These are phyloP conservation scores for Diabrotica balteata DNA, from an alignment of 2,888 invertebrate species.

Conservation along the genomic window DNA sequence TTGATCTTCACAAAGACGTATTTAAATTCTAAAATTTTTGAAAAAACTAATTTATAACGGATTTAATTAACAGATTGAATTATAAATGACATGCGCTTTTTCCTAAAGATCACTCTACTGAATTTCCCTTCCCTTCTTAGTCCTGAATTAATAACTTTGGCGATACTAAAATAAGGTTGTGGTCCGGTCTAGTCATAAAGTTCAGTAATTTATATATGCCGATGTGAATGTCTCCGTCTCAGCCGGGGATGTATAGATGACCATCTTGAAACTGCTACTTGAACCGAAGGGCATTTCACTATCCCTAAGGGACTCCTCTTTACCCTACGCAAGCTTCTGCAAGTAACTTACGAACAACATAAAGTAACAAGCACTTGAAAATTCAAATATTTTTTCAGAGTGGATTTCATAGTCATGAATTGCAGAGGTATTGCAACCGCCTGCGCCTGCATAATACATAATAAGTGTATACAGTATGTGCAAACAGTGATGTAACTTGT, in stretches of 20 bases:
- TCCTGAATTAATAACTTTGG: conserved; percentile 34
- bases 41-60: too few species aligned
- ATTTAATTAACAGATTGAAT: too few species aligned
- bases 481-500: too few species aligned
- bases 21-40: too few species aligned
- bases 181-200: conserved; percentile 61
- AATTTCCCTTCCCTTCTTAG: conserved; percentile 11
- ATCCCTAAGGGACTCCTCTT: conserved; percentile 41
- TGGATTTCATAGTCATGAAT: neutral
- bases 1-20: too few species aligned
- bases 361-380: conserved; percentile 21
- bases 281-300: conserved; percentile 46
- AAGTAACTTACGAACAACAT: conserved; percentile 18
- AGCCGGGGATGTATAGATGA: conserved; percentile 50
- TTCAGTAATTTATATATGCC: conserved; percentile 58
- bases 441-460: too few species aligned
- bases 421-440: too few species aligned
- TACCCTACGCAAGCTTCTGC: conserved; percentile 23
- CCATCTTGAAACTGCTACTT: conserved; percentile 48
- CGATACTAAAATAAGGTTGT: conserved; percentile 59
- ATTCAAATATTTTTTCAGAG: conserved; percentile 9
- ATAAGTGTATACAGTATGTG: too few species aligned
- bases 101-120: too few species aligned
- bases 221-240: conserved; percentile 54
- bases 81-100: too few species aligned